Evolutionary conservation across 1,140 invertebrate species (phyloP).

Genomic region (Drosophila repletoides): DNA sequence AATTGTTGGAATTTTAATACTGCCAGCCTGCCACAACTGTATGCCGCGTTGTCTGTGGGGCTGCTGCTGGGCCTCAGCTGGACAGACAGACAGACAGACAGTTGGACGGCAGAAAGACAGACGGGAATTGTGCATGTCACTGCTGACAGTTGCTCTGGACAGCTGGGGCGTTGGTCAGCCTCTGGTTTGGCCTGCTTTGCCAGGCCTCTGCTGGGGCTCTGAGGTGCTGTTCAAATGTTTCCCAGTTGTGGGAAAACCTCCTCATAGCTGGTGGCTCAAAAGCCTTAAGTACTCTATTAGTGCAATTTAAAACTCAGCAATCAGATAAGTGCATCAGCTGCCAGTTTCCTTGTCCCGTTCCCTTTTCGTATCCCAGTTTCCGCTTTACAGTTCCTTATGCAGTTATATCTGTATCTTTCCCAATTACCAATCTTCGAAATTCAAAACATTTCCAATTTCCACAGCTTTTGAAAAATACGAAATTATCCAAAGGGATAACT

Average conservation of each 20-base stretch:
- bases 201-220: neutral
- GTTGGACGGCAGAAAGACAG: neutral
- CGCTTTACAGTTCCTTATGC: no score
- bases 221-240: slow-evolving; percentile 26
- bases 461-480: no score
- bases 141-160: slow-evolving; percentile 30
- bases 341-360: neutral
- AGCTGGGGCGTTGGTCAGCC: slow-evolving; percentile 8
- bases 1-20: slow-evolving; percentile 81
- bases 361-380: neutral
- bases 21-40: slow-evolving; percentile 26
- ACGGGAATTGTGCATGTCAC: slow-evolving; percentile 25
- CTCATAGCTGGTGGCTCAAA: neutral
- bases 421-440: no score
- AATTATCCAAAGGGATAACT: no score
- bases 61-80: neutral
- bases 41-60: slow-evolving; percentile 29
- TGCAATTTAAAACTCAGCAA: slow-evolving; percentile 25
- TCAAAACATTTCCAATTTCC: no score
- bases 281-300: slow-evolving; percentile 53
- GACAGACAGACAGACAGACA: neutral
- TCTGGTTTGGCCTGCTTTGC: neutral
- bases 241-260: neutral
- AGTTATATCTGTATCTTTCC: no score
- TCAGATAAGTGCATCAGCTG: slow-evolving; percentile 22